Conservation (phyloP, 2,113 vertebrate genomes). For the Thomomys bottae region DNA sequence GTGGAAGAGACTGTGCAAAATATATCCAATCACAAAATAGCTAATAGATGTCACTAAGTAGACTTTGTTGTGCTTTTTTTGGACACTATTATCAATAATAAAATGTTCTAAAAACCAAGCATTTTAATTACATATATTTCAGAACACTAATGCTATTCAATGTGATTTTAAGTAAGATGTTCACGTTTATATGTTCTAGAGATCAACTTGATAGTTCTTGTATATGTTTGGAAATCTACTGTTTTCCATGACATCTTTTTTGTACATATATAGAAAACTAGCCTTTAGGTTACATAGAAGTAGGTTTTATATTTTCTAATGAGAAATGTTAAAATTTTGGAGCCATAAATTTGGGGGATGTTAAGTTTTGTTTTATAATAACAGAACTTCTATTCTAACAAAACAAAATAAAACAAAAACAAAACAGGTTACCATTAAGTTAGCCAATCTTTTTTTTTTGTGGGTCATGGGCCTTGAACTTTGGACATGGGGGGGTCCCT, state of each 20-base stretch:
- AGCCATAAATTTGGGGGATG: neutral
- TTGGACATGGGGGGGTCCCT: too few species aligned
- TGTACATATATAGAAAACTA: neutral
- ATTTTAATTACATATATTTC: constrained; percentile 5
- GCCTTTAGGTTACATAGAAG: neutral
- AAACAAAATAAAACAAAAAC: too few species aligned
- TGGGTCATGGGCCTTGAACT: too few species aligned
- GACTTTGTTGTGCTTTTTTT: neutral
- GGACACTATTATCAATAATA: neutral
- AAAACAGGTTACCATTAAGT: too few species aligned
- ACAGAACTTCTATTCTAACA: neutral
- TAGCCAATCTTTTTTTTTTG: too few species aligned
- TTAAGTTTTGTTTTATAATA: neutral
- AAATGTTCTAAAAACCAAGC: neutral
- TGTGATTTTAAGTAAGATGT: neutral
- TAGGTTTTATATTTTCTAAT: neutral
- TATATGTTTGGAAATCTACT: neutral
- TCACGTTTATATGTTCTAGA: neutral
- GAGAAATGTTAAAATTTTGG: too few species aligned
- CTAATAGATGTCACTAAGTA: neutral
- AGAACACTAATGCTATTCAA: neutral
- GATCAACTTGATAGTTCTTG: neutral
- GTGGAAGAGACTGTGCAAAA: neutral
- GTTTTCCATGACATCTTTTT: neutral
- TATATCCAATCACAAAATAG: neutral